Evolutionary conservation across 2,113 vertebrate species (phyloP).

Genomic region (Potamarius usumacintae): DNA sequence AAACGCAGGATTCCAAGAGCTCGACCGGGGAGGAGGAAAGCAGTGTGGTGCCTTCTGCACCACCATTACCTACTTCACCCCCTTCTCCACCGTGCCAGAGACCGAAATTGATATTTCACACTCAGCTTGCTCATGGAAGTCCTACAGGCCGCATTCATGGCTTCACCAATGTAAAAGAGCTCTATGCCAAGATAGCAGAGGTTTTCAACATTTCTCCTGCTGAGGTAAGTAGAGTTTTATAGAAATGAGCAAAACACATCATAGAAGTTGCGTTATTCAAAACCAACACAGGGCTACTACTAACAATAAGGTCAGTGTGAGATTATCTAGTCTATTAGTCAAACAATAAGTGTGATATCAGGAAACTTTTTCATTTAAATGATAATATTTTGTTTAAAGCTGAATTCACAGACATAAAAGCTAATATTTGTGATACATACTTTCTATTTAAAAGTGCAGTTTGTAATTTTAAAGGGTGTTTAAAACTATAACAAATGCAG

Average conservation of each 20-base stretch:
- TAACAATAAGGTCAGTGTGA: neutral
- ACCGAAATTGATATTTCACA: slow-evolving; percentile 89
- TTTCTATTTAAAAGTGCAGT: neutral
- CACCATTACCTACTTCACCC: slow-evolving; percentile 66
- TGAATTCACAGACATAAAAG: neutral
- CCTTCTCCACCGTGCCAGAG: slow-evolving; percentile 68
- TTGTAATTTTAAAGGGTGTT: too few relatives aligned
- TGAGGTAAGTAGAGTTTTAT: slow-evolving; percentile 77
- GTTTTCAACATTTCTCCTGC: slow-evolving; percentile 91
- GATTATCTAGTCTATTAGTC: neutral
- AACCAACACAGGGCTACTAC: neutral
- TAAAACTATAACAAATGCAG: neutral
- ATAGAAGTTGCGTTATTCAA: neutral
- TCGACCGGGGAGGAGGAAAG: slow-evolving; percentile 60
- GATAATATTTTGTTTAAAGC: neutral
- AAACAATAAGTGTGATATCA: neutral
- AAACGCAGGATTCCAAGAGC: slow-evolving; percentile 72
- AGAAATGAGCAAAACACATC: neutral
- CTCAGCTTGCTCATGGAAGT: slow-evolving; percentile 94
- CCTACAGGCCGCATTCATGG: slow-evolving; percentile 90
- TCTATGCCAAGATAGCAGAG: slow-evolving; percentile 94
- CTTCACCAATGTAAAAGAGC: slow-evolving; percentile 96
- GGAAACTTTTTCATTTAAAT: neutral
- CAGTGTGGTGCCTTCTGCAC: slow-evolving; percentile 63
- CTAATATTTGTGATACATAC: neutral